These are phyloP conservation scores for Allophyes oxyacanthae DNA, from an alignment of 2,888 invertebrate genomes.

Conservation along the genomic window DNA sequence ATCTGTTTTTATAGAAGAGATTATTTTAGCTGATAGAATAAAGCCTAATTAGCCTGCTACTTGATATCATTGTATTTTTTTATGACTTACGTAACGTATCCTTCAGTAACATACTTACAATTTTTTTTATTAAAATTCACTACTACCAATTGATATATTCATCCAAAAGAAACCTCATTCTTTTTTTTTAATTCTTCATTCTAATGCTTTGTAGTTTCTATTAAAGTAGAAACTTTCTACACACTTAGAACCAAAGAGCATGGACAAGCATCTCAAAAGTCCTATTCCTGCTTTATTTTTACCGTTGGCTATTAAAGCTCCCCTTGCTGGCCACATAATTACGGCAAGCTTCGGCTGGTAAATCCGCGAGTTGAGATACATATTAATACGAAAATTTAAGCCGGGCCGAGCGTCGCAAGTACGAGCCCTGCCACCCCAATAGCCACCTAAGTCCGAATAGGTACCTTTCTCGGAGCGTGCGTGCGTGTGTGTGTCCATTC, in stretches of 20 bases:
- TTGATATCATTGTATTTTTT: too few relatives aligned
- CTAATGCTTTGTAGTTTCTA: too few relatives aligned
- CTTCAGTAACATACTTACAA: too few relatives aligned
- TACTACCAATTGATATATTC: too few relatives aligned
- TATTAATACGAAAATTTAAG: constrained; percentile 88
- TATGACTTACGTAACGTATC: too few relatives aligned
- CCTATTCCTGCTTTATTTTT: constrained; percentile 48
- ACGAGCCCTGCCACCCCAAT: constrained; percentile 74
- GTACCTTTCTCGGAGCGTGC: constrained; percentile 56
- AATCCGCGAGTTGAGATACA: constrained; percentile 85
- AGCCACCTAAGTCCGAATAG: constrained; percentile 82
- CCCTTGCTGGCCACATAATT: constrained; percentile 71
- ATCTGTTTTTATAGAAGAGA: too few relatives aligned
- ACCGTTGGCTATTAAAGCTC: constrained; percentile 62
- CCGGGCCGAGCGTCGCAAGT: constrained; percentile 82
- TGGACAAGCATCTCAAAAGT: constrained; percentile 18
- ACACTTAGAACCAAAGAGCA: constrained; percentile 7
- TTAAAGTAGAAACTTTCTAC: not conserved
- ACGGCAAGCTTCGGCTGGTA: constrained; percentile 74
- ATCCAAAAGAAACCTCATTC: too few relatives aligned
- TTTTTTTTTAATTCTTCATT: too few relatives aligned
- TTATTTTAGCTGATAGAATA: too few relatives aligned
- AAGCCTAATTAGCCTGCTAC: too few relatives aligned
- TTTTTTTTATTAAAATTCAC: too few relatives aligned
- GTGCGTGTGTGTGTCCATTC: constrained; percentile 68